phyloP scores from a whole-genome alignment of 2,888 invertebrate species.

The Caenorhabditis sinica region DNA sequence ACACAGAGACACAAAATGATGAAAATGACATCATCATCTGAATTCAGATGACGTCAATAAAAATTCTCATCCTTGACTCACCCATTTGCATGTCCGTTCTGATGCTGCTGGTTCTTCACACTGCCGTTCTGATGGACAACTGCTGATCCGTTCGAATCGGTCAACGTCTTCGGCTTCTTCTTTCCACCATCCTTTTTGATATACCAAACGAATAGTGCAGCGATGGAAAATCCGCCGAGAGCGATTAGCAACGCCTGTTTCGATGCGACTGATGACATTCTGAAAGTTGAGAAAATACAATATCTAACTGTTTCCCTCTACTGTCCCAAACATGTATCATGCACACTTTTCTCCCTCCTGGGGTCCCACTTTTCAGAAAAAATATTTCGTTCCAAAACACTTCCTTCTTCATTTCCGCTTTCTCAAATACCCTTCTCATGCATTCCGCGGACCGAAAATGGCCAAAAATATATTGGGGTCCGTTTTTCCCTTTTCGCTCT shows the following conservation, averaged over 20 bases:
- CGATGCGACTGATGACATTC: conserved; percentile 74
- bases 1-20: neutral
- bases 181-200: conserved; percentile 46
- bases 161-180: conserved; percentile 21
- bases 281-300: conserved; percentile 25
- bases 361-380: conserved; percentile 12
- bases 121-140: conserved; percentile 15
- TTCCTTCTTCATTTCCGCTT: conserved; percentile 42
- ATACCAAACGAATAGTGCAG: conserved; percentile 72
- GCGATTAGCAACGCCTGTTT: conserved; percentile 72
- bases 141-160: conserved; percentile 37
- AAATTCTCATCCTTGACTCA: neutral
- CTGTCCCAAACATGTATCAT: neutral
- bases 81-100: conserved; percentile 55
- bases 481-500: conserved; percentile 18
- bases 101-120: conserved; percentile 23
- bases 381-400: conserved; percentile 14
- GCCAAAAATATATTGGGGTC: conserved; percentile 5
- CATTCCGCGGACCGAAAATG: neutral
- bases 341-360: neutral
- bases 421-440: conserved; percentile 16
- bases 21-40: neutral
- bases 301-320: neutral
- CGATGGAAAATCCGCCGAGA: conserved; percentile 72
- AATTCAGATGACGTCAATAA: neutral